Percentiles rank a stretch among this genome's conserved stretches.
phyloP scores from a whole-genome alignment of 2,797 vertebrate genomes.

The Manis pentadactyla region DNA sequence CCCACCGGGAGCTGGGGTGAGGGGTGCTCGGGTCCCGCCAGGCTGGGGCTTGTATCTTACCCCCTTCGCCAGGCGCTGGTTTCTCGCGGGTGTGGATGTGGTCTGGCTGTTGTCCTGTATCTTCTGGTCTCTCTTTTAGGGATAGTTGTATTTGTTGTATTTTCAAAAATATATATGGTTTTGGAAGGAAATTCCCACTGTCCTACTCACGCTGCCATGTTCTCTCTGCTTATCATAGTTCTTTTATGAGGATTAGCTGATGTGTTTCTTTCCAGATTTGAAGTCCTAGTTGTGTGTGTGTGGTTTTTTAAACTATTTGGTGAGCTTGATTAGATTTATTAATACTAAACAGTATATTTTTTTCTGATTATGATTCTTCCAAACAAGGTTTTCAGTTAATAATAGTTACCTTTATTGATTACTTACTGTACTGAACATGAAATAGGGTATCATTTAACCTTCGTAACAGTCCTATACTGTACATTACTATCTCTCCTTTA shows the following conservation, averaged over 20 bases:
- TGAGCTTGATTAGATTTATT: not conserved
- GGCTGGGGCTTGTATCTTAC: too few relatives aligned
- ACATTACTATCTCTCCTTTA: conserved; percentile 9
- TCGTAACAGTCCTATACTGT: not conserved
- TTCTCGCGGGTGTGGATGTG: too few relatives aligned
- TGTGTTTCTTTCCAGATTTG: conserved; percentile 48
- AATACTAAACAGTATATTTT: not conserved
- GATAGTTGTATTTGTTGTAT: too few relatives aligned
- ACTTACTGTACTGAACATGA: not conserved
- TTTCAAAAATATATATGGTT: too few relatives aligned
- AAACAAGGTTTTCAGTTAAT: conserved; percentile 5
- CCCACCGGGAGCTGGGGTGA: too few relatives aligned
- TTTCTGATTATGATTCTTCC: conserved; percentile 6
- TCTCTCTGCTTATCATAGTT: too few relatives aligned
- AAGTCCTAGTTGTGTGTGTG: conserved; percentile 16
- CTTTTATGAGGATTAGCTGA: conserved; percentile 53
- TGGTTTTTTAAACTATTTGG: not conserved
- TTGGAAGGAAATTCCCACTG: too few relatives aligned
- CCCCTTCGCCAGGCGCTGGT: too few relatives aligned
- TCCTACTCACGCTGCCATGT: too few relatives aligned
- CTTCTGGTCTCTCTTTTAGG: too few relatives aligned
- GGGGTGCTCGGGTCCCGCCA: too few relatives aligned
- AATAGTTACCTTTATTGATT: not conserved
- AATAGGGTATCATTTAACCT: not conserved
- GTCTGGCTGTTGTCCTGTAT: too few relatives aligned